Conservation (phyloP, 2,888 invertebrate genomes). For the Lumbricus terrestris region DNA sequence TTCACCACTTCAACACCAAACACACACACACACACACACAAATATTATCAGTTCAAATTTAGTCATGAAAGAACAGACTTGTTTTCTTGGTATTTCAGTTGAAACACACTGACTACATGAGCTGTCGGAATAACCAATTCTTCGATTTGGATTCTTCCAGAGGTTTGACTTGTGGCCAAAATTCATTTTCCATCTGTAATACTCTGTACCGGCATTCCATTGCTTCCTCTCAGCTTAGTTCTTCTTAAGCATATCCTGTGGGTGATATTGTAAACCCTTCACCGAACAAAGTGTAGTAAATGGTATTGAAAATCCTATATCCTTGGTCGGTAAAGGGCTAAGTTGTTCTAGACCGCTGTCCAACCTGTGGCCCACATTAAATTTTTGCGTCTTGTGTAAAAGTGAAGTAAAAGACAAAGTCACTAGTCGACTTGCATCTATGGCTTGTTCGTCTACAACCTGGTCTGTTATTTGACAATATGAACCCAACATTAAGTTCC, state of each 20-base stretch:
- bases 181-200: neutral
- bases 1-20: constrained; percentile 67
- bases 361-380: too few relatives aligned
- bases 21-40: neutral
- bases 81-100: neutral
- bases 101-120: neutral
- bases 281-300: too few relatives aligned
- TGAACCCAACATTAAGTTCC: too few relatives aligned
- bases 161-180: neutral
- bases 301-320: too few relatives aligned
- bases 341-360: too few relatives aligned
- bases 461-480: too few relatives aligned
- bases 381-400: too few relatives aligned
- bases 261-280: too few relatives aligned
- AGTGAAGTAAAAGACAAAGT: too few relatives aligned
- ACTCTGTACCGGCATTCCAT: neutral
- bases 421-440: too few relatives aligned
- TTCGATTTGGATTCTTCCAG: neutral
- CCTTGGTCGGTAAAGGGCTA: too few relatives aligned
- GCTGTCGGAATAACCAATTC: neutral
- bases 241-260: neutral
- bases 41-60: neutral
- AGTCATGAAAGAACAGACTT: neutral
- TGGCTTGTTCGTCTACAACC: too few relatives aligned
- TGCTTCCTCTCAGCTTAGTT: neutral